phyloP scores from a whole-genome alignment of 2,888 invertebrate genomes.

The Ormyrus nitidulus region DNA sequence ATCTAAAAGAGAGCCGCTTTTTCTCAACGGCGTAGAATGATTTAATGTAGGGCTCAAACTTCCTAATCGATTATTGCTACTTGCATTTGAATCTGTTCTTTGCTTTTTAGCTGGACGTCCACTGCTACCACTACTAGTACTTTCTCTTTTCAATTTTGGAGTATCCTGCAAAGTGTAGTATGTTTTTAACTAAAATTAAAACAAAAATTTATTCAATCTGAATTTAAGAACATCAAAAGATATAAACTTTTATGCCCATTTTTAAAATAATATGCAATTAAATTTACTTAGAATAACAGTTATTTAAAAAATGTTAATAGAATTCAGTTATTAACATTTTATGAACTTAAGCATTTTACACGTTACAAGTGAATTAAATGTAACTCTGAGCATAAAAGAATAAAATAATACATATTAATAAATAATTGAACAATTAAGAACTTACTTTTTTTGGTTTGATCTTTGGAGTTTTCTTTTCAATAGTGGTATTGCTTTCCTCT shows the following conservation, averaged over 20 bases:
- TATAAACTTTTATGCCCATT: background rate
- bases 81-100: conserved; percentile 74
- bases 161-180: conserved; percentile 66
- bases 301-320: no score
- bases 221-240: conserved; percentile 2
- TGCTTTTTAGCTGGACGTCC: conserved; percentile 72
- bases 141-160: conserved; percentile 71
- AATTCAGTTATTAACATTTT: no score
- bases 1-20: conserved; percentile 79
- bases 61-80: conserved; percentile 75
- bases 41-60: conserved; percentile 75
- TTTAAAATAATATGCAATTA: no score
- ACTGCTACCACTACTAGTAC: conserved; percentile 64
- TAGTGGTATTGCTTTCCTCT: conserved; percentile 74
- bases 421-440: conserved; percentile 17
- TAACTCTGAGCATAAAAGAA: conserved; percentile 14
- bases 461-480: conserved; percentile 71
- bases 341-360: no score
- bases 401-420: conserved; percentile 15
- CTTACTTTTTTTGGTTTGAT: conserved; percentile 75
- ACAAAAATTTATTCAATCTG: conserved; percentile 46
- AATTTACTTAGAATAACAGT: no score
- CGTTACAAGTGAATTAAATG: background rate
- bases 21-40: conserved; percentile 78
- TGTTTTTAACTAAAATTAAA: conserved; percentile 57